phyloP scores from a whole-genome alignment of 2,113 vertebrate species.

The Perca fluviatilis region DNA sequence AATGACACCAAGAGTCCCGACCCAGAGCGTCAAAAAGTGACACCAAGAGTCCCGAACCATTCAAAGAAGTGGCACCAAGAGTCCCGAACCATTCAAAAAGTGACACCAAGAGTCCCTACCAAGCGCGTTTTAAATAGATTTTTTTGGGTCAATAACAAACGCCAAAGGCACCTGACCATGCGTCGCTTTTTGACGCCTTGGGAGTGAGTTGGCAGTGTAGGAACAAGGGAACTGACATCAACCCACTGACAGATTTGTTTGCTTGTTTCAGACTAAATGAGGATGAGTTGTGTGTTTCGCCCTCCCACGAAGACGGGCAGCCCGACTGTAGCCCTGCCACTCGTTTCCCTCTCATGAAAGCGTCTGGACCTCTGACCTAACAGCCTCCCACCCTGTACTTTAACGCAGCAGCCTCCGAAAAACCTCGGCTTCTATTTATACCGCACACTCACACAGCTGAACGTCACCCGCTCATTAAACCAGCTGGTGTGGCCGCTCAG shows the following conservation, averaged over 20 bases:
- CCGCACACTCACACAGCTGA: conserved; percentile 7
- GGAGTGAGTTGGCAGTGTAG: too few relatives aligned
- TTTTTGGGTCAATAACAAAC: too few relatives aligned
- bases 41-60: too few relatives aligned
- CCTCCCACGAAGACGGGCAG: conserved; percentile 11
- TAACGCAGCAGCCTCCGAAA: conserved; percentile 3
- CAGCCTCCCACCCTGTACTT: conserved; percentile 40
- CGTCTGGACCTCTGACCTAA: conserved; percentile 47
- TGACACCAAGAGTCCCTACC: too few relatives aligned
- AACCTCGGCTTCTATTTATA: conserved; percentile 36
- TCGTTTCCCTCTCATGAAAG: neutral
- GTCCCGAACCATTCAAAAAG: too few relatives aligned
- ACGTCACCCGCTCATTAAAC: conserved; percentile 10
- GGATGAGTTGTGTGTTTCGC: neutral
- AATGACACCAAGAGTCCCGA: too few relatives aligned
- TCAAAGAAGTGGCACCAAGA: too few relatives aligned
- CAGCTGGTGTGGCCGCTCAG: neutral
- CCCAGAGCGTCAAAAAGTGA: too few relatives aligned
- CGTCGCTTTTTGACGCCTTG: too few relatives aligned
- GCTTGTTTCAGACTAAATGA: conserved; percentile 14
- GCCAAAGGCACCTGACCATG: too few relatives aligned
- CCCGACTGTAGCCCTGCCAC: conserved; percentile 6
- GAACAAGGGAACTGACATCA: too few relatives aligned
- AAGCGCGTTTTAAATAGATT: too few relatives aligned
- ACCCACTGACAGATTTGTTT: neutral